phyloP scores from a whole-genome alignment of 1,140 invertebrate genomes.

The Lethocerus indicus region DNA sequence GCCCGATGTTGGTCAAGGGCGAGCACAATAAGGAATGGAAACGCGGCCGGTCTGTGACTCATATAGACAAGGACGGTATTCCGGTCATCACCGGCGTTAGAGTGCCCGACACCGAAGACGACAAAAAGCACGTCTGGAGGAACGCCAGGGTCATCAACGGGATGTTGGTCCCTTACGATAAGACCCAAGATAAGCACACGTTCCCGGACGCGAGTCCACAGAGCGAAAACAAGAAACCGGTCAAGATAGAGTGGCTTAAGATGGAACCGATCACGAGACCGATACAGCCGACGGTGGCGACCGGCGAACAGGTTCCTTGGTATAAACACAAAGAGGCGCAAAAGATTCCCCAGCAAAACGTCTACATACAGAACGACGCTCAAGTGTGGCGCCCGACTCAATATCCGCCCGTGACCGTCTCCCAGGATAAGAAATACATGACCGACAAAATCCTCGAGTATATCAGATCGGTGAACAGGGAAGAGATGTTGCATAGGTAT shows the following conservation, averaged over 20 bases:
- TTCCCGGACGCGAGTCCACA: neutral
- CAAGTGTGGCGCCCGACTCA: no score
- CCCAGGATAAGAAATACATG: slow-evolving; percentile 15
- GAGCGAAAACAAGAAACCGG: neutral
- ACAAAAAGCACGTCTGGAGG: slow-evolving; percentile 57
- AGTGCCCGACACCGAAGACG: slow-evolving; percentile 63
- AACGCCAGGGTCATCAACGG: slow-evolving; percentile 74
- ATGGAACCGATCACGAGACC: slow-evolving; percentile 12
- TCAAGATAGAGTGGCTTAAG: slow-evolving; percentile 14
- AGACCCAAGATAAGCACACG: slow-evolving; percentile 6
- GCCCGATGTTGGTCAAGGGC: slow-evolving; percentile 35
- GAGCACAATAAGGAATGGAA: slow-evolving; percentile 27
- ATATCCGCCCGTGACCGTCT: no score
- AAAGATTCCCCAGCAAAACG: neutral
- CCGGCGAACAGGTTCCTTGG: no score
- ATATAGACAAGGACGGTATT: slow-evolving; percentile 48
- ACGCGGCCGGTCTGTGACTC: slow-evolving; percentile 32
- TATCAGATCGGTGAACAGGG: slow-evolving; percentile 41
- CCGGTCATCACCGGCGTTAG: slow-evolving; percentile 62
- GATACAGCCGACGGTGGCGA: neutral
- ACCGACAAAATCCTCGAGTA: slow-evolving; percentile 29
- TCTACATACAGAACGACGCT: neutral
- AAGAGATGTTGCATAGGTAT: no score
- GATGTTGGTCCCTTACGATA: slow-evolving; percentile 29
- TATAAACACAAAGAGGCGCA: neutral